Evolutionary conservation across 37 sponge, comb jelly and placozoan genomes (phyloP), one percentile per base, ranked within the genome.

Genomic region (Oopsacas minuta): DNA sequence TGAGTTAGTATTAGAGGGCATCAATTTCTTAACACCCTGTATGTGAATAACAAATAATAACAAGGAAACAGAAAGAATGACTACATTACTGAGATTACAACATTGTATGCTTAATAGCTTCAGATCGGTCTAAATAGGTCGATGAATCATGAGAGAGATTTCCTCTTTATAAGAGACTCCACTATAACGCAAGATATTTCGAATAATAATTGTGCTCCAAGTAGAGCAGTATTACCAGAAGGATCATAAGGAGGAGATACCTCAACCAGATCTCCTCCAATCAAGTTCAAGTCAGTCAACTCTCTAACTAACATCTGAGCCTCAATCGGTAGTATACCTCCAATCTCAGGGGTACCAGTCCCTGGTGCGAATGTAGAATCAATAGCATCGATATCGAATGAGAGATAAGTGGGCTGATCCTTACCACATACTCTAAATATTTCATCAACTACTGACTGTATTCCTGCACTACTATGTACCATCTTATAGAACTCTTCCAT

Each of bases 381-480:
- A 37, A 92, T 84, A n/a, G 83, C 93, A 82, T 92, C 93, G 81
- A 92, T 90, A 37, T 92, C 93, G 82, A 92, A 92, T 10, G 88
- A 86, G 38, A 88, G 20, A 38, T 92, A 92, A 37, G 82, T 75
- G 23, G 93, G 93, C 34, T 38, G 52, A 1, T 88, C 87, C 15
- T 87, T 85, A 20, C 90, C 75, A 61, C 75, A 61, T 34, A 61
- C 75, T 5, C 75, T 25, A 34, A 32, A 61, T 61, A 61, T n/a
- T 34, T 61, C 75, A 12, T 61, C 75, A 3, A 61, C 75, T n/a
- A 61, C 75, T 25, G 17, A 25, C 75, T 61, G 75, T 3, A 61
- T 12, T 61, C 75, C 75, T 25, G 28, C 30, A 34, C 22, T 61
- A 34, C 75, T n/a, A 12, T 61, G 75, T 34, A 61, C 75, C 32